Percentiles rank a stretch among this genome's conserved stretches.
Evolutionary conservation across 2,888 invertebrate species (phyloP).

Genomic region (Sesia apiformis): DNA sequence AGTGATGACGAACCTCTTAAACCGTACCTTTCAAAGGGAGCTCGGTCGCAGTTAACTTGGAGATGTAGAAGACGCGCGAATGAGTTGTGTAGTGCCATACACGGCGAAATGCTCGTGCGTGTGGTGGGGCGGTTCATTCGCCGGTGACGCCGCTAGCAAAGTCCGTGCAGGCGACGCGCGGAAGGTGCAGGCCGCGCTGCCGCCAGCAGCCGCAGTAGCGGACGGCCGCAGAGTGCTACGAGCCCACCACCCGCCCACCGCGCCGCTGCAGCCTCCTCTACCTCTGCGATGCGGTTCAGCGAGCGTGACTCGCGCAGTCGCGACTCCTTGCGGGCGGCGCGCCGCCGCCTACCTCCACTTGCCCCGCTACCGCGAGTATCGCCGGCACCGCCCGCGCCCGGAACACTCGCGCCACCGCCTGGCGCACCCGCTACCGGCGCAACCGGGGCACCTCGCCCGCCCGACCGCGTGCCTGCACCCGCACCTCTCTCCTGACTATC

Average conservation of each 20-base stretch:
- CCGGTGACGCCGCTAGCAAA: slow-evolving; percentile 36
- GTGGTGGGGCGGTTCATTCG: neutral
- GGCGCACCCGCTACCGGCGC: slow-evolving; percentile 15
- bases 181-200: slow-evolving; percentile 65
- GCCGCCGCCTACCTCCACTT: slow-evolving; percentile 35
- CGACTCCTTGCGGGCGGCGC: slow-evolving; percentile 59
- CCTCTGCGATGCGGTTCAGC: slow-evolving; percentile 88
- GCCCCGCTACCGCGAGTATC: slow-evolving; percentile 7
- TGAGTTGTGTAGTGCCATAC: too few species aligned
- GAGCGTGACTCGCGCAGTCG: slow-evolving; percentile 87
- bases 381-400: slow-evolving; percentile 22
- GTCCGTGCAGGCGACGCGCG: slow-evolving; percentile 55
- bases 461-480: slow-evolving; percentile 71
- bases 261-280: slow-evolving; percentile 81
- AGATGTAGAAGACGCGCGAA: too few species aligned
- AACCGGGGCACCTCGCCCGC: slow-evolving; percentile 27
- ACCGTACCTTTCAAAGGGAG: too few species aligned
- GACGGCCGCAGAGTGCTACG: slow-evolving; percentile 61
- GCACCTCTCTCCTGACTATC: slow-evolving; percentile 86
- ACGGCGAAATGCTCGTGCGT: too few species aligned
- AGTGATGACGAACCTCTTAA: too few species aligned
- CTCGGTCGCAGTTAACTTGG: too few species aligned
- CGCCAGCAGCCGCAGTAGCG: slow-evolving; percentile 56
- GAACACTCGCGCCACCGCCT: slow-evolving; percentile 35
- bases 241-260: slow-evolving; percentile 51